phyloP scores from a whole-genome alignment of 2,113 vertebrate species.

The Nycticryphes semicollaris region DNA sequence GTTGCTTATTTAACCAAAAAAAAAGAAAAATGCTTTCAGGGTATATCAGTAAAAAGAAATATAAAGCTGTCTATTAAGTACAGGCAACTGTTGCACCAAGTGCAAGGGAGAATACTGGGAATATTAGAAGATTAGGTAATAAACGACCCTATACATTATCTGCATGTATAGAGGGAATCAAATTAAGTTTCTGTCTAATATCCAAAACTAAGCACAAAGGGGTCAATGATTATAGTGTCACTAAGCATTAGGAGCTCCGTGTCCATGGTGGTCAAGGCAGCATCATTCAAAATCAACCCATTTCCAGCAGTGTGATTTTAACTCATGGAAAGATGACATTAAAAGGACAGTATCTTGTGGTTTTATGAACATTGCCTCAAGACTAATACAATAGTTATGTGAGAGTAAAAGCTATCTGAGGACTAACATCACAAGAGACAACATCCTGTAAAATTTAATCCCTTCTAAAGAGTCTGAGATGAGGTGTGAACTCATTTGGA shows the following conservation, averaged over 20 bases:
- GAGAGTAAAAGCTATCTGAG: background rate
- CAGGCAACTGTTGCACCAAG: background rate
- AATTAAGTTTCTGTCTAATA: background rate
- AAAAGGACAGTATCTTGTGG: background rate
- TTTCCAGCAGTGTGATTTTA: background rate
- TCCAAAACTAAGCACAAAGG: background rate
- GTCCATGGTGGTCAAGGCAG: background rate
- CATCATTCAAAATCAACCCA: background rate
- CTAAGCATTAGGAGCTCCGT: background rate
- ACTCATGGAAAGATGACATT: background rate
- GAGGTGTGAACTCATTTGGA: background rate
- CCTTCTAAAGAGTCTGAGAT: background rate
- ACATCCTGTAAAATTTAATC: background rate
- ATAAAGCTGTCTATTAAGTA: background rate
- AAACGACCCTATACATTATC: background rate
- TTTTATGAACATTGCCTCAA: background rate
- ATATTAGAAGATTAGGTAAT: background rate
- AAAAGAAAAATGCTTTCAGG: background rate
- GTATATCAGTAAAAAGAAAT: background rate
- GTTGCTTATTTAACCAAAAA: background rate
- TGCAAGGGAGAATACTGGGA: background rate
- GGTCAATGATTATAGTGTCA: accelerated
- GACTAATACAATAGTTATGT: background rate
- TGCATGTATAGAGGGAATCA: background rate
- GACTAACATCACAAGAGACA: background rate